Evolutionary conservation across 2,888 invertebrate genomes (phyloP), one percentile per base, ranked within the genome.

Genomic region (Oligia strigilis): DNA sequence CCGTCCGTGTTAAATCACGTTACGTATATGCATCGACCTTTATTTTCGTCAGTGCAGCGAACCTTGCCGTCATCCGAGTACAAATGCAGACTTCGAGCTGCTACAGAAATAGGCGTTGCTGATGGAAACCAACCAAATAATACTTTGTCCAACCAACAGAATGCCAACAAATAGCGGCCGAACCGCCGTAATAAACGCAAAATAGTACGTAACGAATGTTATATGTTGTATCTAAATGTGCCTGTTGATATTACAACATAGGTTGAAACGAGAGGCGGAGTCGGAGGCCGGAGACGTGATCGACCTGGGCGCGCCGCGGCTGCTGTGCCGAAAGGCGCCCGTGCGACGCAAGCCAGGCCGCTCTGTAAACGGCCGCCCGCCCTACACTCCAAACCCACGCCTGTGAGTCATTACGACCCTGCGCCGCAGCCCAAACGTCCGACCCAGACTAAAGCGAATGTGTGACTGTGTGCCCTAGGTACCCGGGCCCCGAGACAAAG

Each of bases 341-440:
- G 79, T 66, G 64, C 86, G 29, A 40, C 73, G 49, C 76, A 43
- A 72, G 43, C 74, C 43, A 62, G n/a, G 52, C 29, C 75, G 60
- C 17, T 11, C 64, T 23, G 69, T 8, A 14, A 0, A 14, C 82
- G 62, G 70, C 49, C 62, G 65, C 13, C 17, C 4, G 67, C 78
- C 82, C 75, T 93, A 93, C 91, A 92, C 91, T 58, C 95, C 95
- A 62, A 95, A 94, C 86, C 94, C 95, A 8, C 93, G 95, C 40
- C 92, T 95, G 95, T 95, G 43, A 92, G 95, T 93, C 2, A 36
- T 55, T 17, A 4, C 46, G 58, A 55, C 40, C 46, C n/a, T 72
- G n/a, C 11, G 6, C 40, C 17, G 17, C 8, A 19, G 43, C 43
- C 2, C 36, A 40, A 4, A 17, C 11, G 1, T n/a, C 64, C 5